These are phyloP conservation scores for Atractosteus spatula DNA, from an alignment of 2,113 vertebrate genomes.

Conservation along the genomic window DNA sequence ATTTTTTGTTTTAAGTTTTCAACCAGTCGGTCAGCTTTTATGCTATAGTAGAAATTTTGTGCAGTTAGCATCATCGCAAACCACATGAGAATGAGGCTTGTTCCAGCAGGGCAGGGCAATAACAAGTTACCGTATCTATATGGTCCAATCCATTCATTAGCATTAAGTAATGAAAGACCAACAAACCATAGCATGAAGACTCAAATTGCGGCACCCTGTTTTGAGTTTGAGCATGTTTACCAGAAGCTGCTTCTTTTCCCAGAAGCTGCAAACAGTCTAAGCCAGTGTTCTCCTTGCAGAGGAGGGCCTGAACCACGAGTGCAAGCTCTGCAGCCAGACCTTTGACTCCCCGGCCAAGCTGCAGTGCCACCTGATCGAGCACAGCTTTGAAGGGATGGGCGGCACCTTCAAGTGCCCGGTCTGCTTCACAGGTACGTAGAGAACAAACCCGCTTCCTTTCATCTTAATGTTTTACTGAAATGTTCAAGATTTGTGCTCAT, in stretches of 20 bases:
- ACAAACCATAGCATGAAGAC: slow-evolving; percentile 34
- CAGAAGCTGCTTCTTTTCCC: slow-evolving; percentile 6
- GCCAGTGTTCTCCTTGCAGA: slow-evolving; percentile 62
- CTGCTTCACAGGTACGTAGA: slow-evolving; percentile 90
- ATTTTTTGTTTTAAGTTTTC: too few relatives aligned
- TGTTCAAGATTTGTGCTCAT: too few relatives aligned
- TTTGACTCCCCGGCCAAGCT: slow-evolving; percentile 98
- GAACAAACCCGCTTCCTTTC: not conserved
- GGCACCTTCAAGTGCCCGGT: slow-evolving; percentile 98
- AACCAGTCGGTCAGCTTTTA: too few relatives aligned
- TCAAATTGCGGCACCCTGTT: slow-evolving; percentile 15
- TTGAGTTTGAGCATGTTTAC: not conserved
- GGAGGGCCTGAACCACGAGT: slow-evolving; percentile 97
- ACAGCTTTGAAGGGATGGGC: slow-evolving; percentile 99
- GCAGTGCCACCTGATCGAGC: slow-evolving; percentile 97
- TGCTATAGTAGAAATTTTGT: too few relatives aligned
- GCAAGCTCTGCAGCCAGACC: slow-evolving; percentile 97
- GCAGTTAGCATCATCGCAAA: too few relatives aligned
- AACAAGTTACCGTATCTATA: too few relatives aligned
- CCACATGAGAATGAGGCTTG: too few relatives aligned
- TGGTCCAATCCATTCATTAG: too few relatives aligned
- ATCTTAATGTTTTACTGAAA: not conserved
- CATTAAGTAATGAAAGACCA: slow-evolving; percentile 24
- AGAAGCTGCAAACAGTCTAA: too few relatives aligned
- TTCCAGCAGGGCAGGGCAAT: too few relatives aligned